Evolutionary conservation across 2,113 vertebrate species (phyloP).

Genomic region (Blennius ocellaris): DNA sequence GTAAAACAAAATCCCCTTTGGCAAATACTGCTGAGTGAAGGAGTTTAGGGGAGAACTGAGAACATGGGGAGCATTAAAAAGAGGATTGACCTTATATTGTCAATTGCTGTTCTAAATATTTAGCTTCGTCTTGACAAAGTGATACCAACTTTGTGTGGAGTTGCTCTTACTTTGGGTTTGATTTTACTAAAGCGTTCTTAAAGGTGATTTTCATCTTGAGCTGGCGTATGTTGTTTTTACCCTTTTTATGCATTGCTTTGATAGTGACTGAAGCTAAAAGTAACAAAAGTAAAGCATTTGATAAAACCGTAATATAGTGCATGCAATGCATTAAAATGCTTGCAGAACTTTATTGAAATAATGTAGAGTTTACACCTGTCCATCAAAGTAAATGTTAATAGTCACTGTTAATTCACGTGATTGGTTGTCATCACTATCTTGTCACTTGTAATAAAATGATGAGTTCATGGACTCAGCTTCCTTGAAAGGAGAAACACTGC

Average conservation of each 20-base stretch:
- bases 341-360: not conserved
- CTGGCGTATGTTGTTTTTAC: too few species aligned
- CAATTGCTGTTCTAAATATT: constrained; percentile 18
- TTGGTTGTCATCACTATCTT: constrained; percentile 20
- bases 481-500: constrained; percentile 4
- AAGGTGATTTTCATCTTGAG: too few species aligned
- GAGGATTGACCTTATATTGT: constrained; percentile 33
- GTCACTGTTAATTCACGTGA: constrained; percentile 16
- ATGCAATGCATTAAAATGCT: not conserved
- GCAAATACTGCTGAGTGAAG: constrained; percentile 57
- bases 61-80: constrained; percentile 42
- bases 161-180: too few species aligned
- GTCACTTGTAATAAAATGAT: constrained; percentile 33
- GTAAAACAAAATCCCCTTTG: constrained; percentile 59
- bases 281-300: not conserved
- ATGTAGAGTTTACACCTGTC: not conserved
- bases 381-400: constrained; percentile 6
- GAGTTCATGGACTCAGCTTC: constrained; percentile 14
- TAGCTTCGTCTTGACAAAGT: constrained; percentile 27
- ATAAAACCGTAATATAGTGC: too few species aligned
- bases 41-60: constrained; percentile 35
- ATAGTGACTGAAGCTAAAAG: too few species aligned
- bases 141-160: constrained; percentile 2
- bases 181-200: too few species aligned
- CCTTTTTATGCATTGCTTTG: too few species aligned